phyloP scores from a whole-genome alignment of 2,113 vertebrate genomes.

The Jacana jacana region DNA sequence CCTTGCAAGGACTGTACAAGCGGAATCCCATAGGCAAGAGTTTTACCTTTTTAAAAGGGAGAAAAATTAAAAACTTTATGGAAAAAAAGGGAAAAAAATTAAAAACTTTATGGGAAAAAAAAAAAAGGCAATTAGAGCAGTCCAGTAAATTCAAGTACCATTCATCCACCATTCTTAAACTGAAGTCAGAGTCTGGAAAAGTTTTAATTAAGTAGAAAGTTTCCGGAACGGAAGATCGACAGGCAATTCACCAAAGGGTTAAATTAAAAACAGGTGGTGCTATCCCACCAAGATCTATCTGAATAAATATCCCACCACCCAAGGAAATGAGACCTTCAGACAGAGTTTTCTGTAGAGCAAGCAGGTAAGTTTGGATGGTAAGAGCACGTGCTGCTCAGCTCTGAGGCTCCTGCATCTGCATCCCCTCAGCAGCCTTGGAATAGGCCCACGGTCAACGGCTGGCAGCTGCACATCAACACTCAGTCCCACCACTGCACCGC shows the following conservation, averaged over 20 bases:
- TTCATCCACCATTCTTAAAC: not conserved
- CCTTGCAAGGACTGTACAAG: conserved; percentile 89
- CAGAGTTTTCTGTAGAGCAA: not conserved
- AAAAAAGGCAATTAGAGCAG: not conserved
- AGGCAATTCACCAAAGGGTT: not conserved
- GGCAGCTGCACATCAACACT: not conserved
- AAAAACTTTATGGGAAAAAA: not conserved
- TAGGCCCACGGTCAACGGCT: accelerated
- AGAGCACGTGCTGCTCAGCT: not conserved
- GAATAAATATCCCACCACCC: not conserved
- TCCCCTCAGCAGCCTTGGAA: not conserved
- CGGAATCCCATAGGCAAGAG: conserved; percentile 90
- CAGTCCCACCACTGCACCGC: not conserved
- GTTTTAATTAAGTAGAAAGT: not conserved
- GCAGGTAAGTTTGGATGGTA: accelerated
- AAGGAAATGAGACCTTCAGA: not conserved
- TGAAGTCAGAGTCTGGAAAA: not conserved
- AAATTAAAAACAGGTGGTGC: not conserved
- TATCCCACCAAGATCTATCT: not conserved
- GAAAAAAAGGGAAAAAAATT: not conserved
- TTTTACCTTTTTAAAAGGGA: conserved; percentile 84
- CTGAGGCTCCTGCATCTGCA: not conserved
- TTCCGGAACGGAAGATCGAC: not conserved
- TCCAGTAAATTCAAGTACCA: not conserved
- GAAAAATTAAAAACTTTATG: not conserved